Evolutionary conservation across 2,113 vertebrate genomes (phyloP).

Genomic region (Eudorcas thomsonii): DNA sequence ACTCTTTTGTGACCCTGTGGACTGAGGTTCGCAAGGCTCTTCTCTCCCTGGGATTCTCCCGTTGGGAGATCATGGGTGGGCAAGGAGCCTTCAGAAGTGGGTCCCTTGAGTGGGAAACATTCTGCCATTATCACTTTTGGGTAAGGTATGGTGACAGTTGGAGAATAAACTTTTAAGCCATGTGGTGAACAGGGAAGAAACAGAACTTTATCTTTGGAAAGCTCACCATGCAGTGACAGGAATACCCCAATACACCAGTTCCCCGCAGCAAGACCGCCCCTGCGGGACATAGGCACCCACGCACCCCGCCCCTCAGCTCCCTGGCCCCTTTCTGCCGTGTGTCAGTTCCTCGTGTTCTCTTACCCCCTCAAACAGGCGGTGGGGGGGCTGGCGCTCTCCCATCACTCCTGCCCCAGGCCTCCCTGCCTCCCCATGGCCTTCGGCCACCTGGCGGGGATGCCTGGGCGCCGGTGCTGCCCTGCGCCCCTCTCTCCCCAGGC

Average conservation of each 20-base stretch:
- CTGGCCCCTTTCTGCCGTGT: not conserved
- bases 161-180: not conserved
- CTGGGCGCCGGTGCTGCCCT: not conserved
- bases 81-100: not conserved
- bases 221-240: not conserved
- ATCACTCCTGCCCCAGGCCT: not conserved
- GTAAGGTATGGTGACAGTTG: not conserved
- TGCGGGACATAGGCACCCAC: fast-evolving
- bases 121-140: not conserved
- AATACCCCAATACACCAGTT: no score
- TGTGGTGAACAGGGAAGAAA: not conserved
- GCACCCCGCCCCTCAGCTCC: not conserved
- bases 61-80: not conserved
- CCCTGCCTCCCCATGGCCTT: fast-evolving
- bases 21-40: not conserved
- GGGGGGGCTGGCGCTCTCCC: not conserved
- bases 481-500: not conserved
- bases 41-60: not conserved
- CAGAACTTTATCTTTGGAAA: not conserved
- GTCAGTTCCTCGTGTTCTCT: not conserved
- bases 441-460: not conserved
- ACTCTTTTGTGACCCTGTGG: not conserved
- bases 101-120: not conserved
- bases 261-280: not conserved
- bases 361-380: not conserved